Evolutionary conservation across 2,113 vertebrate genomes (phyloP).

Genomic region (Leptosomus discolor): DNA sequence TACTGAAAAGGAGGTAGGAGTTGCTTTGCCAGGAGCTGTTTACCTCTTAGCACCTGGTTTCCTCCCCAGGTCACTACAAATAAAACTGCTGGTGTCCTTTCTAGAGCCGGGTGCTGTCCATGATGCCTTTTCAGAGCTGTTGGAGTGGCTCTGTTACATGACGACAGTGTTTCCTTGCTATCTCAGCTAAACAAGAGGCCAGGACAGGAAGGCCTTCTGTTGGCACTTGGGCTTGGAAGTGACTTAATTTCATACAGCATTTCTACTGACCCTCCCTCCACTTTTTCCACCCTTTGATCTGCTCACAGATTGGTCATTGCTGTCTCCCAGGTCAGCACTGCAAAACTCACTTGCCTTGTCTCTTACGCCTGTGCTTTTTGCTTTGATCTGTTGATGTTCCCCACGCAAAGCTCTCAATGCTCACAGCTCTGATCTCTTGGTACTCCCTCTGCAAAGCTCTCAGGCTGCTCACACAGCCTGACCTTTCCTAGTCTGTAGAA

Average conservation of each 20-base stretch:
- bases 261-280: neutral
- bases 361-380: neutral
- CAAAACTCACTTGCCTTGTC: neutral
- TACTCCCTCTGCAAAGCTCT: neutral
- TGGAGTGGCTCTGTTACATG: neutral
- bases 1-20: neutral
- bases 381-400: neutral
- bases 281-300: neutral
- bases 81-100: neutral
- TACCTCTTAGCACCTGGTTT: neutral
- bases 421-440: conserved; percentile 54
- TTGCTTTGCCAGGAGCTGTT: neutral
- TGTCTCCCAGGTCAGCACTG: neutral
- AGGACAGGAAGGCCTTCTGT: neutral
- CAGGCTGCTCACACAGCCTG: conserved; percentile 77
- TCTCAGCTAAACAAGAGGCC: neutral
- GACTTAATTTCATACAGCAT: neutral
- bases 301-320: neutral
- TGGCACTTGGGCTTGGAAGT: neutral
- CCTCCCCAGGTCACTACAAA: neutral
- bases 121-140: neutral
- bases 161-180: neutral
- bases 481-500: conserved; percentile 70
- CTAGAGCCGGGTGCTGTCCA: neutral
- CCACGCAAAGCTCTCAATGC: neutral